phyloP scores from a whole-genome alignment of 2,113 vertebrate species.

The Ceyx cyanopectus region DNA sequence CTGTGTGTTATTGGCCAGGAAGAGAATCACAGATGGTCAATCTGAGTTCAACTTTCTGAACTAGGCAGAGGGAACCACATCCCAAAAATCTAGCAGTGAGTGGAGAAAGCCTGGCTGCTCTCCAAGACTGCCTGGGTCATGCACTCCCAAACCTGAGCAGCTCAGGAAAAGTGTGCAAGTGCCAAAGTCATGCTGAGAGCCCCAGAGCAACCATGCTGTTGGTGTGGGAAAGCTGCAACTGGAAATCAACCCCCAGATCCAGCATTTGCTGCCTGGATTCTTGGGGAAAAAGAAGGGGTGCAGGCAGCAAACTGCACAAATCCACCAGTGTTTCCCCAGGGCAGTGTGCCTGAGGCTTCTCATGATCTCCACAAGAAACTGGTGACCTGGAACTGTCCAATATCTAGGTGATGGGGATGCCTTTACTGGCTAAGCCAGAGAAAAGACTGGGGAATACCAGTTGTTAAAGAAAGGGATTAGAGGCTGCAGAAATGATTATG shows the following conservation, averaged over 20 bases:
- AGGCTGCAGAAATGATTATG: background rate
- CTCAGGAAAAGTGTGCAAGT: background rate
- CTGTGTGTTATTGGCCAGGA: background rate
- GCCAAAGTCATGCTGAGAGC: background rate
- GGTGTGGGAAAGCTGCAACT: background rate
- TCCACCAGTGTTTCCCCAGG: background rate
- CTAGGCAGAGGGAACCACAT: background rate
- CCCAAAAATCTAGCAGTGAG: background rate
- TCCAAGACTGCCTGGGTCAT: background rate
- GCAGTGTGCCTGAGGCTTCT: background rate
- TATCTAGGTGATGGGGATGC: background rate
- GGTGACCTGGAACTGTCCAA: background rate
- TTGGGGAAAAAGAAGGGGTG: background rate
- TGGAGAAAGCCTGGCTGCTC: background rate
- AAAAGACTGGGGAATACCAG: background rate
- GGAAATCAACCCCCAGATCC: background rate
- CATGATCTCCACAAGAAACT: background rate
- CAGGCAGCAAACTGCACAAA: background rate
- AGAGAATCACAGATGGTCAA: background rate
- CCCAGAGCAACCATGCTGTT: rapidly evolving
- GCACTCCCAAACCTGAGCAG: background rate
- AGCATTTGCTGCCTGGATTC: background rate
- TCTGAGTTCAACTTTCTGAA: background rate
- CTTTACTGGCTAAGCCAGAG: background rate
- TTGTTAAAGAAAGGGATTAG: background rate